Evolutionary conservation across 2,113 vertebrate species (phyloP), one percentile per base, ranked within the genome.

Genomic region (Passer domesticus): DNA sequence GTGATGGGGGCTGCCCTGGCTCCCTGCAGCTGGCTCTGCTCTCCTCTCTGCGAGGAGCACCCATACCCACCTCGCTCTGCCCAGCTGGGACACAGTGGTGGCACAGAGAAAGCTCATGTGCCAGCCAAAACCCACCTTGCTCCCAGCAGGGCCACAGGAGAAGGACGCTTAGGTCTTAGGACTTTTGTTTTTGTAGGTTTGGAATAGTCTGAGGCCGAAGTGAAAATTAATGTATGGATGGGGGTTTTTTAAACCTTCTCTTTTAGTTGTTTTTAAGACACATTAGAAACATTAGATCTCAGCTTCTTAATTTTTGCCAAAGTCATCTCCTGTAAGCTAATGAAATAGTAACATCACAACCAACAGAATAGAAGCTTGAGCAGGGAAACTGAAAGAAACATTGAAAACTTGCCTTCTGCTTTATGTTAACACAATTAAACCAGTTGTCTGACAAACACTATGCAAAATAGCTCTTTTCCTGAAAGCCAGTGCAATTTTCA

Each of bases 41-140:
- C 49, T 55, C 18, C 11, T 39, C 58, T 60, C n/a, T 60, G n/a
- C 15, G 1, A 58, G 37, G 35, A 87, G 31, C 5, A 2, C 39
- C 7, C 11, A 5, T 19, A 33, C 9, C 7, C 0, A 0, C 31
- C 43, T 49, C 0, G 0, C 22, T 58, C 47, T 25, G 17, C 27
- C 27, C 74, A 55, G 49, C 13, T 5, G 1, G 9, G 43, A 35
- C 25, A 46, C n/a, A 18, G 17, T 1, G 2, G 53, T 62, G 20
- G 3, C 20, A 24, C 2, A 0, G 39, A 15, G 33, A 77, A 62
- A 31, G 28, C 13, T 53, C 67, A 24, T 0, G 2, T 37, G 15
- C 27, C 60, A 68, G 23, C 15, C 17, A 81, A 23, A 23, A 84
- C 13, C 67, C 33, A 16, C 33, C 78, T 81, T 53, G 10, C 3